phyloP scores from a whole-genome alignment of 1,140 invertebrate species.

The Pantala flavescens region DNA sequence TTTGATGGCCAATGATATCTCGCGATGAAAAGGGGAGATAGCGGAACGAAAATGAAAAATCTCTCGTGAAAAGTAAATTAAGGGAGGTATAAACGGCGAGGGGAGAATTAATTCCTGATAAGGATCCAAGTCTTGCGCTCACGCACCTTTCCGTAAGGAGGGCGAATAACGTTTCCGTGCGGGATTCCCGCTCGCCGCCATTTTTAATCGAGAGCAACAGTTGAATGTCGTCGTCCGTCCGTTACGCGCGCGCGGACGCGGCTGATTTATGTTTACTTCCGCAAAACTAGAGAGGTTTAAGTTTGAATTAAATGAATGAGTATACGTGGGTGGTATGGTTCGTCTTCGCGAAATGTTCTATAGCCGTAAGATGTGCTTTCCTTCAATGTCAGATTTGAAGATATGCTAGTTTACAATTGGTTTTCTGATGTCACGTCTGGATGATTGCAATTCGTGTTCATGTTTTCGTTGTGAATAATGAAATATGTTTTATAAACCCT shows the following conservation, averaged over 20 bases:
- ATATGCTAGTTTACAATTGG: too few relatives aligned
- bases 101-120: neutral
- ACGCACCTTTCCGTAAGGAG: neutral
- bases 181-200: neutral
- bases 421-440: too few relatives aligned
- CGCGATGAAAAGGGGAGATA: neutral
- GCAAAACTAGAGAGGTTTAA: too few relatives aligned
- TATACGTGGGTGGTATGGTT: too few relatives aligned
- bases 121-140: neutral
- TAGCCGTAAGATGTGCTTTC: too few relatives aligned
- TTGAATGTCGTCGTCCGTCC: neutral
- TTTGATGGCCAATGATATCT: neutral
- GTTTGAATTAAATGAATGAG: too few relatives aligned
- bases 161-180: neutral
- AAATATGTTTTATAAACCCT: too few relatives aligned
- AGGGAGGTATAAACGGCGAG: neutral
- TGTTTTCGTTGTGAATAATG: too few relatives aligned
- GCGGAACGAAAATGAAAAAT: neutral
- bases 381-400: too few relatives aligned
- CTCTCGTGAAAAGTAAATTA: slow-evolving; percentile 7
- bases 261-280: neutral
- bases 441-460: too few relatives aligned
- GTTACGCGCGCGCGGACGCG: neutral
- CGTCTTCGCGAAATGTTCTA: too few relatives aligned
- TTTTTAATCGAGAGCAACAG: neutral